Evolutionary conservation across 2,113 vertebrate species (phyloP).

Genomic region (Hepsetus odoe): DNA sequence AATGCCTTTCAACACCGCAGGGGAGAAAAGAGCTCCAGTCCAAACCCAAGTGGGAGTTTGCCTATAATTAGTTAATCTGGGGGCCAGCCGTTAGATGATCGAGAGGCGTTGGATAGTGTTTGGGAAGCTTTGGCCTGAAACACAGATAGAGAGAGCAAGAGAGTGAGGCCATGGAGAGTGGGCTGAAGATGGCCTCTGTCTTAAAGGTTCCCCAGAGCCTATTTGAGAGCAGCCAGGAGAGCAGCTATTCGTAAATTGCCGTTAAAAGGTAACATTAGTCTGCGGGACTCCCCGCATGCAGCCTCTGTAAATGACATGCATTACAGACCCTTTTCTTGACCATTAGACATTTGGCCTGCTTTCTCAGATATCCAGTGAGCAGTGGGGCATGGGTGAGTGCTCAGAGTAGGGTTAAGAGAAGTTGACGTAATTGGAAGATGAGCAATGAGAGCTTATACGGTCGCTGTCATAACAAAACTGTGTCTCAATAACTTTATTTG

Average conservation of each 20-base stretch:
- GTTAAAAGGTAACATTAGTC: constrained; percentile 73
- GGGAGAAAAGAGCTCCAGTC: constrained; percentile 23
- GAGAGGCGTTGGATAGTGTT: not conserved
- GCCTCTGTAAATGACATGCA: constrained; percentile 59
- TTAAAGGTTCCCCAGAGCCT: constrained; percentile 62
- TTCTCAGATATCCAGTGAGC: constrained; percentile 61
- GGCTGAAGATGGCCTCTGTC: constrained; percentile 54
- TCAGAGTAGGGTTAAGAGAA: constrained; percentile 48
- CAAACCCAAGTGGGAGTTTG: constrained; percentile 52
- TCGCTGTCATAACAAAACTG: not conserved
- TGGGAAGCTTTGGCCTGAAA: not conserved
- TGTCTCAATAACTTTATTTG: not conserved
- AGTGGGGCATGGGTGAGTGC: constrained; percentile 47
- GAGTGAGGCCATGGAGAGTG: not conserved
- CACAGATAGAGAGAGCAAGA: not conserved
- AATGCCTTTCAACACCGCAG: constrained; percentile 16
- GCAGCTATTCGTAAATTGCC: constrained; percentile 66
- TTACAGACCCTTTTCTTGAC: constrained; percentile 58
- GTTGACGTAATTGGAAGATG: constrained; percentile 55
- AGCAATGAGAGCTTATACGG: constrained; percentile 8
- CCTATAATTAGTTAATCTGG: constrained; percentile 53
- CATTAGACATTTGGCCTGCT: constrained; percentile 60
- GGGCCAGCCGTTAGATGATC: constrained; percentile 15
- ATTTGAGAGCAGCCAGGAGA: constrained; percentile 63
- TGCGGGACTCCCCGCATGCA: constrained; percentile 59